phyloP scores from a whole-genome alignment of 2,888 invertebrate genomes.

The Calliopum simillimum region DNA sequence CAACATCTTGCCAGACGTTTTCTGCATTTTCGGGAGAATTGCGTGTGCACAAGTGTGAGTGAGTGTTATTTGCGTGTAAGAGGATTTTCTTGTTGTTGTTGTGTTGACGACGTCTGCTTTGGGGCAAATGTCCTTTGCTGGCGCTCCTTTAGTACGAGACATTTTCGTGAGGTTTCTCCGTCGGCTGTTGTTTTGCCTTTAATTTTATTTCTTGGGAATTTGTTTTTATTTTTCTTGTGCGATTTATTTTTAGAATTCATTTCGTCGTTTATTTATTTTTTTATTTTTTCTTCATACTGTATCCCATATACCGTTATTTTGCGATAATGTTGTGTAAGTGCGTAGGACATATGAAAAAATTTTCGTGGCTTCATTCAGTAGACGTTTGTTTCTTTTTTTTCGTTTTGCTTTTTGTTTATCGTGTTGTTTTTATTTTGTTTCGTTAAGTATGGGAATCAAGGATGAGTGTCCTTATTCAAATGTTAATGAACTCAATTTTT shows the following conservation, averaged over 20 bases:
- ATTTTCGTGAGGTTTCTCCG: slow-evolving; percentile 23
- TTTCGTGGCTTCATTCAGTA: not conserved
- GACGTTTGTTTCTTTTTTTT: slow-evolving; percentile 1
- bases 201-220: slow-evolving; percentile 10
- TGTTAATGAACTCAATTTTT: slow-evolving; percentile 46
- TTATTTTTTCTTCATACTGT: slow-evolving; percentile 1
- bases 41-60: slow-evolving; percentile 11
- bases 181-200: slow-evolving; percentile 15
- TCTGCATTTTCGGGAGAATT: slow-evolving; percentile 5
- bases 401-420: slow-evolving; percentile 7
- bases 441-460: slow-evolving; percentile 33
- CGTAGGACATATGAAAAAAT: not conserved
- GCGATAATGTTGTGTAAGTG: not conserved
- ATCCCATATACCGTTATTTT: not conserved
- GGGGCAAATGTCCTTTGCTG: slow-evolving; percentile 39
- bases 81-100: slow-evolving; percentile 32
- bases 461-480: slow-evolving; percentile 43
- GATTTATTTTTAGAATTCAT: not conserved
- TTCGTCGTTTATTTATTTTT: slow-evolving; percentile 2
- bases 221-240: not conserved
- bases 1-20: slow-evolving; percentile 50
- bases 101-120: slow-evolving; percentile 43
- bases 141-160: not conserved
- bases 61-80: not conserved
- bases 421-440: slow-evolving; percentile 14